phyloP scores from a whole-genome alignment of 2,113 vertebrate genomes.

The Gallinago undulata region DNA sequence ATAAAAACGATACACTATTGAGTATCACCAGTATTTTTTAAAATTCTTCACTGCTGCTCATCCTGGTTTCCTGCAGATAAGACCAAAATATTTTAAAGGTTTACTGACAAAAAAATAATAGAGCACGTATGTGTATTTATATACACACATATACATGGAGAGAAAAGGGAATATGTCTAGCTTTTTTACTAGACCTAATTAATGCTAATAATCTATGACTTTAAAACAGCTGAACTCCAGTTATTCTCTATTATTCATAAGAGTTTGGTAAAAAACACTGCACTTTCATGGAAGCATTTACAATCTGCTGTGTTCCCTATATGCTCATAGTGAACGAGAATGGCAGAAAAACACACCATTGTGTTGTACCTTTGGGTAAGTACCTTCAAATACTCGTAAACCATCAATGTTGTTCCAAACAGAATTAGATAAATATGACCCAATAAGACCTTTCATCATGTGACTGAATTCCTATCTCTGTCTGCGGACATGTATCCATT shows the following conservation, averaged over 20 bases:
- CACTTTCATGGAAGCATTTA: not conserved
- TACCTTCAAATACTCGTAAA: not conserved
- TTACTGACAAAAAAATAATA: not conserved
- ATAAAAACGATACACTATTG: not conserved
- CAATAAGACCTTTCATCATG: not conserved
- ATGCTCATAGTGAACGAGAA: not conserved
- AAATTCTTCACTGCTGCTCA: not conserved
- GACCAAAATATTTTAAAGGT: not conserved
- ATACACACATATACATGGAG: not conserved
- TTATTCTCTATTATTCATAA: not conserved
- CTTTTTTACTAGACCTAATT: not conserved
- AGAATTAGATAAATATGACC: not conserved
- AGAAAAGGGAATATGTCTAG: not conserved
- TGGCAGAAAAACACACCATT: not conserved
- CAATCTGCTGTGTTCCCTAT: not conserved
- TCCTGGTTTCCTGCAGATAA: not conserved
- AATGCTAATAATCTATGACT: not conserved
- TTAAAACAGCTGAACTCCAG: not conserved
- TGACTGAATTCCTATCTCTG: not conserved
- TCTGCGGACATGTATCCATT: not conserved
- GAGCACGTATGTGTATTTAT: not conserved
- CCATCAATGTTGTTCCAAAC: not conserved
- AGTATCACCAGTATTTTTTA: not conserved
- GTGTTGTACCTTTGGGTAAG: not conserved
- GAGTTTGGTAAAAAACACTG: not conserved